Conservation (phyloP, 2,888 invertebrate genomes). For the Neoitamus cyanurus region DNA sequence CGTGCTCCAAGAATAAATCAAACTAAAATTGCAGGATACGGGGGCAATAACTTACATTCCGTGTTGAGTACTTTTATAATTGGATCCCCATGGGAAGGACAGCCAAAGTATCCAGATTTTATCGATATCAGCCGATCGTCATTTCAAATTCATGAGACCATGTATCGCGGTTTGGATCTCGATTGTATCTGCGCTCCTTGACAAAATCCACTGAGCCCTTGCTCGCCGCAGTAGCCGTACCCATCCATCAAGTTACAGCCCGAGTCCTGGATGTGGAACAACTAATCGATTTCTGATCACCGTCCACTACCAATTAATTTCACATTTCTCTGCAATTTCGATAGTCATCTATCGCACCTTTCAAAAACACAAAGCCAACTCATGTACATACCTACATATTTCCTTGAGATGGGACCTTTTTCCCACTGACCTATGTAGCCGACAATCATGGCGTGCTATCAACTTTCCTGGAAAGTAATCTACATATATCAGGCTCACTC, state of each 20-base stretch:
- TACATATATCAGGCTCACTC: neutral
- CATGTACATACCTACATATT: too few relatives aligned
- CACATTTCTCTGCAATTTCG: conserved; percentile 27
- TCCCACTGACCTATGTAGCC: neutral
- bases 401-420: neutral
- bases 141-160: neutral
- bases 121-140: neutral
- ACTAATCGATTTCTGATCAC: neutral
- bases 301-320: conserved; percentile 21
- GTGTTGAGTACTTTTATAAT: neutral
- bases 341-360: neutral
- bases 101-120: neutral
- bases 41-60: neutral
- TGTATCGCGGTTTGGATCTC: neutral
- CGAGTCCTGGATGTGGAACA: neutral
- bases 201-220: neutral
- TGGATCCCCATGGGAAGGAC: neutral
- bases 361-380: neutral
- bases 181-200: neutral
- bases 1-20: neutral
- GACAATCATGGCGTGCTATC: neutral
- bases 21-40: neutral
- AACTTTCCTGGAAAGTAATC: conserved; percentile 22
- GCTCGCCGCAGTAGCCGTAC: neutral
- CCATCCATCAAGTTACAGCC: neutral